Base-by-base conservation (phyloP, 2,888 invertebrate species). In the Malthinus seriepunctatus region DNA sequence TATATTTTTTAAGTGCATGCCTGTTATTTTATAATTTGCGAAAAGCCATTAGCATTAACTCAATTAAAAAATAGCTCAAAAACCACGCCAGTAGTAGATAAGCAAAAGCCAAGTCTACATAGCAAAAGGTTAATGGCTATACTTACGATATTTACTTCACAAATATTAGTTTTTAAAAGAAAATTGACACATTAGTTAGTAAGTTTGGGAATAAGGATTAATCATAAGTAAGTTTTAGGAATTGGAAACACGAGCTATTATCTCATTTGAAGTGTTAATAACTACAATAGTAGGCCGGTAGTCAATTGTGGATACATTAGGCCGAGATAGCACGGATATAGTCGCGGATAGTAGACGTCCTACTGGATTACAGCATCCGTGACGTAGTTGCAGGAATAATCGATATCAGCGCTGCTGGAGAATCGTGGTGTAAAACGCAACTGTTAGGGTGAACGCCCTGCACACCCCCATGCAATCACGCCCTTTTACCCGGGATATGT, bases 341-440 rank as follows among this genome's bases (percentile, higher is more conserved):
- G 67, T 70, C 66, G 66, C 67, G 66, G 63, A 56, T 62, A 66
- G 69, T 67, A 67, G 67, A 71, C 72, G 70, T 67, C 70, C 73
- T 70, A 73, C 73, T 74, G 71, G 73, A 73, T 71, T 72, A 71
- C 76, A 77, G 76, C 76, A 76, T 75, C 76, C 76, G 71, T 77
- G 77, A 77, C 78, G 77, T 77, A 75, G 76, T 72, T 69, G 70
- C 69, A 71, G 71, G 73, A 75, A 75, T 75, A 77, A 78, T 78
- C 78, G 78, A 78, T 78, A 73, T 73, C 66, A 74, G 76, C 77
- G 77, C 78, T 76, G 71, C 70, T 68, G 71, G 67, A 73, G 67
- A 67, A 69, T 71, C 63, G 69, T 75, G 77, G 75, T 62, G 55
- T 59, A 65, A 63, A 62, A 60, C 46, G 51, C 67, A 73, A 75